phyloP scores from a whole-genome alignment of 2,888 invertebrate genomes.

The Heliconius erato region DNA sequence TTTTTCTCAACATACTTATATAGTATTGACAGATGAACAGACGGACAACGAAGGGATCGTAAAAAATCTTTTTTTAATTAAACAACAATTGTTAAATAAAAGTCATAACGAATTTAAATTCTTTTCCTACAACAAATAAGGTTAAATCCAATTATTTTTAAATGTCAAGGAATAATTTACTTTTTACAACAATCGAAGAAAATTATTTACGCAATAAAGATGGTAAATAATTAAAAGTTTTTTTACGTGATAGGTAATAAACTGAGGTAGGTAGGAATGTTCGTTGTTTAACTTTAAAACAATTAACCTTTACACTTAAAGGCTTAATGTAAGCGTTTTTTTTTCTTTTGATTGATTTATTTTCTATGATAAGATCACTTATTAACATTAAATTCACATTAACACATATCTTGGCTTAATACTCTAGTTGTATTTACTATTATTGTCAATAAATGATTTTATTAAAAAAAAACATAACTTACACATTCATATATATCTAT shows the following conservation, averaged over 20 bases:
- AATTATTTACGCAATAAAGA: slow-evolving; percentile 9
- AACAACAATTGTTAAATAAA: not conserved
- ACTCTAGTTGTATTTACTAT: no score
- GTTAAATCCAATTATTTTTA: slow-evolving; percentile 13
- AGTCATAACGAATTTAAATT: not conserved
- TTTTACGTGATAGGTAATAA: not conserved
- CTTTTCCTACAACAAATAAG: slow-evolving; percentile 2
- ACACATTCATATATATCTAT: no score
- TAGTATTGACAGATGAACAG: no score
- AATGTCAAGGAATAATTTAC: slow-evolving; percentile 13
- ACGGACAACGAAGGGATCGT: not conserved
- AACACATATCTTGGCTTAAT: no score
- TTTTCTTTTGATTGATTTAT: no score
- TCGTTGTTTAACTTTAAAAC: not conserved
- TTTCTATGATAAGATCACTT: no score
- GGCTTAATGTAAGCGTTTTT: no score
- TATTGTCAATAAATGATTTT: no score
- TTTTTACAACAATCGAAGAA: not conserved
- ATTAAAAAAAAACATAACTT: no score
- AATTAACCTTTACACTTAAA: no score
- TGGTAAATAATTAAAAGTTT: not conserved
- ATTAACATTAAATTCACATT: no score
- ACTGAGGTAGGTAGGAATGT: not conserved
- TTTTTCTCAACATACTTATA: no score
- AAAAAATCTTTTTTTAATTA: not conserved